These are phyloP conservation scores for Apodemus speciosus DNA, from an alignment of 2,113 vertebrate genomes.

Conservation along the genomic window DNA sequence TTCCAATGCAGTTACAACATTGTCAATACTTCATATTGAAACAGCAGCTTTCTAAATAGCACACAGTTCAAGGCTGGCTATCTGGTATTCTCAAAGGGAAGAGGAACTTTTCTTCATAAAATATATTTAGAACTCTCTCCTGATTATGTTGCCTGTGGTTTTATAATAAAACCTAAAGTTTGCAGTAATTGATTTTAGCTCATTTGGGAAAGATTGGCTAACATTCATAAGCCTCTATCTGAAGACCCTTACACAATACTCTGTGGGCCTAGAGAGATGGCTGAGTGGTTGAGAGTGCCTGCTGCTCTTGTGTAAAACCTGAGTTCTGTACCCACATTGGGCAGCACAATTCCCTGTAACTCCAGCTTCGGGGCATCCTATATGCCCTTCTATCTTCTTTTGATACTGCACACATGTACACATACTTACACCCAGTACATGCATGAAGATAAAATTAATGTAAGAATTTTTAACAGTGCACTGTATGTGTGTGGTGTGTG, in stretches of 20 bases:
- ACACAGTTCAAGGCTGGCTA: not conserved
- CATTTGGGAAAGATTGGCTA: not conserved
- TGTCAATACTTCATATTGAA: not conserved
- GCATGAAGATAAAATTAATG: not conserved
- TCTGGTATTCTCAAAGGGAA: not conserved
- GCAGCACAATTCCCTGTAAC: not conserved
- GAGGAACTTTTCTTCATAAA: not conserved
- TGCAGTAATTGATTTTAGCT: not conserved
- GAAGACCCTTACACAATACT: not conserved
- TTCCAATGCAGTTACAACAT: not conserved
- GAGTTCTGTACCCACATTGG: not conserved
- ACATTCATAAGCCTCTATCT: not conserved
- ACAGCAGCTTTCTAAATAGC: slow-evolving; percentile 8
- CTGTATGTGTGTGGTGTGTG: not conserved
- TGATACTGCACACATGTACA: not conserved
- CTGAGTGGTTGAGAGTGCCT: not conserved
- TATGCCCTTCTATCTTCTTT: not conserved
- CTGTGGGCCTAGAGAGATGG: not conserved
- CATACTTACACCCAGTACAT: not conserved
- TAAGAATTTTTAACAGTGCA: not conserved
- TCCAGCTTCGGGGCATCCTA: not conserved
- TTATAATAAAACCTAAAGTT: not conserved
- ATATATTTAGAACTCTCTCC: not conserved
- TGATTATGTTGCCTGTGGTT: not conserved
- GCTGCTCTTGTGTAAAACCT: not conserved